Conservation (phyloP, 1,140 invertebrate genomes). For the Brachionus asplanchnoidis region DNA sequence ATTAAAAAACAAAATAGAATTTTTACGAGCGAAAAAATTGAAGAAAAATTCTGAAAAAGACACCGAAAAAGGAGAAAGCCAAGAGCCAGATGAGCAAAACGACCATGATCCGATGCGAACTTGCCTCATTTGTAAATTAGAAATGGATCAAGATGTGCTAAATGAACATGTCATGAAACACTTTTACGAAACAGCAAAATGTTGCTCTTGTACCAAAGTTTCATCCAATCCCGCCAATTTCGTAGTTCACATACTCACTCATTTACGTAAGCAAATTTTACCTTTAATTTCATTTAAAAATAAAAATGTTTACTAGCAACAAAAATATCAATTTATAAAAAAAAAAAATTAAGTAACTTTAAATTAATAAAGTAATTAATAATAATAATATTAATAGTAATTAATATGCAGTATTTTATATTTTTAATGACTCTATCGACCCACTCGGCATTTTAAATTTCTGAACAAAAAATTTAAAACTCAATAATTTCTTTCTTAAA, state of each 20-base stretch:
- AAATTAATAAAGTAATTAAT: no score
- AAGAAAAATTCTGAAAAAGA: neutral
- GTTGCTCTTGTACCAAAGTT: neutral
- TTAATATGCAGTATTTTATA: no score
- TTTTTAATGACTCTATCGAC: no score
- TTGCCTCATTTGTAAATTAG: neutral
- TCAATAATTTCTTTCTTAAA: no score
- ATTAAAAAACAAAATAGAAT: neutral
- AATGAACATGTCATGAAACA: conserved; percentile 25
- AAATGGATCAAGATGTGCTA: conserved; percentile 2
- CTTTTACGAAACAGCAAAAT: conserved; percentile 23
- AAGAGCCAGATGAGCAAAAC: neutral
- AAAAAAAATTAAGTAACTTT: no score
- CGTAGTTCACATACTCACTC: conserved; percentile 13
- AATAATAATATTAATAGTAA: no score
- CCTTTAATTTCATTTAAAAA: neutral
- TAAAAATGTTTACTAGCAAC: neutral
- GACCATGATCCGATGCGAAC: neutral
- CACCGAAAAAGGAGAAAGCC: neutral
- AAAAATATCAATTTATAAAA: neutral
- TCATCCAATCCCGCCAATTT: conserved; percentile 31
- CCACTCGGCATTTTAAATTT: no score
- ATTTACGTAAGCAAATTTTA: conserved; percentile 15
- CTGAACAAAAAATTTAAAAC: no score
- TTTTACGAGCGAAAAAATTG: neutral